Evolutionary conservation across 2,113 vertebrate genomes (phyloP).

Genomic region (Rhagologus leucostigma): DNA sequence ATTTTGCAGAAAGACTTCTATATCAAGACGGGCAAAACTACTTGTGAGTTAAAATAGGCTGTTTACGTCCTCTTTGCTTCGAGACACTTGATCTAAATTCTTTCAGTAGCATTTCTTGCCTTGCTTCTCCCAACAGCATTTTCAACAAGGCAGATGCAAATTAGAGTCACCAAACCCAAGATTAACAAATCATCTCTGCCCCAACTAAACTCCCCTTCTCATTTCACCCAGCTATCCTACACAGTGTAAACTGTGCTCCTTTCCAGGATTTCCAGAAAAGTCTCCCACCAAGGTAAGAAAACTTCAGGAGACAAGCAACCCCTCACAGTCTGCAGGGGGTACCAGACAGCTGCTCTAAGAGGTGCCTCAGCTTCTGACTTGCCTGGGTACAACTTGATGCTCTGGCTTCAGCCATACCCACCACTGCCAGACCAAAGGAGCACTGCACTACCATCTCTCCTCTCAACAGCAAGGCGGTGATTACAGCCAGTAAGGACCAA

Average conservation of each 20-base stretch:
- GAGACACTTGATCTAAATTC: neutral
- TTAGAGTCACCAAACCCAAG: neutral
- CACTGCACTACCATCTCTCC: neutral
- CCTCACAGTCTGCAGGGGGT: rapidly evolving
- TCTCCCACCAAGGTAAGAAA: neutral
- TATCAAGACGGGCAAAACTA: neutral
- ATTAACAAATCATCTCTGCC: neutral
- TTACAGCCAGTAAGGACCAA: neutral
- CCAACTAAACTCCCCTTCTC: neutral
- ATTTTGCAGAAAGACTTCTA: neutral
- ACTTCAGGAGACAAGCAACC: neutral
- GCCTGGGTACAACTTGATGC: neutral
- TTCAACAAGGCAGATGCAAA: neutral
- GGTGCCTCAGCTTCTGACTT: neutral
- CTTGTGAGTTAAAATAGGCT: neutral
- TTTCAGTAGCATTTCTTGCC: neutral
- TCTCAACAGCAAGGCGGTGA: neutral
- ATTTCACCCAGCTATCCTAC: neutral
- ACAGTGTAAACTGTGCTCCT: neutral
- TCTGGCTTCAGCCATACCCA: neutral
- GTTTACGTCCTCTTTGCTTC: neutral
- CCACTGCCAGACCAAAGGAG: neutral
- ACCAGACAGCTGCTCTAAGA: neutral
- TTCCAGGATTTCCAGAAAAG: neutral
- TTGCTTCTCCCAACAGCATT: neutral